A percentile compares a stretch with the other conserved stretches of the same genome.
phyloP scores from a whole-genome alignment of 2,888 invertebrate genomes.

The Torymus aiolomorphi region DNA sequence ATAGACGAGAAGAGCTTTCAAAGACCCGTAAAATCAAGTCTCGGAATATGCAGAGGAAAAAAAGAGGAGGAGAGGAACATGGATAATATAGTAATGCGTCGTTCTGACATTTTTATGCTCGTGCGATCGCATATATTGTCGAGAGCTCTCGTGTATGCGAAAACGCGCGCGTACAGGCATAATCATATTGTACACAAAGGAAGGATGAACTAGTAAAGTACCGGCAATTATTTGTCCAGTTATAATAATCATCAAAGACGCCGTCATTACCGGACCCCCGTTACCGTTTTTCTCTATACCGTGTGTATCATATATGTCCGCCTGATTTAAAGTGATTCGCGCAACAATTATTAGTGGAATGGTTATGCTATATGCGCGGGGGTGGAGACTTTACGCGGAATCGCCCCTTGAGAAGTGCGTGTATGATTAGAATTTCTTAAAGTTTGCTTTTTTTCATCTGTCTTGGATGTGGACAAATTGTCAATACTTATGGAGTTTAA shows the following conservation, averaged over 20 bases:
- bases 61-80: too few relatives aligned
- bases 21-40: too few relatives aligned
- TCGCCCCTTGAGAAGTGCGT: too few relatives aligned
- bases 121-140: not conserved
- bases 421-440: too few relatives aligned
- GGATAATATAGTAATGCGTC: too few relatives aligned
- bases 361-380: too few relatives aligned
- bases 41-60: too few relatives aligned
- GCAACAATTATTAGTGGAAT: slow-evolving; percentile 15
- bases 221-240: slow-evolving; percentile 52
- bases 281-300: slow-evolving; percentile 29
- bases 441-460: too few relatives aligned
- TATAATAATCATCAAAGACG: slow-evolving; percentile 47
- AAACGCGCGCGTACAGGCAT: not conserved
- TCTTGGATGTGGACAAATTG: too few relatives aligned
- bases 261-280: slow-evolving; percentile 17
- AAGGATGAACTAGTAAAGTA: slow-evolving; percentile 35
- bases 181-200: slow-evolving; percentile 32
- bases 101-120: not conserved
- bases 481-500: too few relatives aligned
- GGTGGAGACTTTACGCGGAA: too few relatives aligned
- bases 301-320: not conserved
- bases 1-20: too few relatives aligned
- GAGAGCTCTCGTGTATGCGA: not conserved
- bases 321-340: slow-evolving; percentile 11